phyloP scores from a whole-genome alignment of 2,888 invertebrate species.

The Drosophila trichaetosa region DNA sequence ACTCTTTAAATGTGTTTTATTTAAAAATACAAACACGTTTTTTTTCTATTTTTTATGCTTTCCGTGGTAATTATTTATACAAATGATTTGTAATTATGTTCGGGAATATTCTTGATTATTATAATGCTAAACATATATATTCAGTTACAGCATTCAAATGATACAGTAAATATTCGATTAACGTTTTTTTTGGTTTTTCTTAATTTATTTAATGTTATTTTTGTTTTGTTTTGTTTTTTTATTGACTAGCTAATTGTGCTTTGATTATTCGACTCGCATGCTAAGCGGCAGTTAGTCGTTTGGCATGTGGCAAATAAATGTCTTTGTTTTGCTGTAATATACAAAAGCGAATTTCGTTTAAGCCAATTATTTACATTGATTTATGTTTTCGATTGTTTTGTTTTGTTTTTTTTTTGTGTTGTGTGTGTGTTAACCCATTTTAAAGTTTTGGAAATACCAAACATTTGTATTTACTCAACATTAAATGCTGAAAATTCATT shows the following conservation, averaged over 20 bases:
- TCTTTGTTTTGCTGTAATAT: slow-evolving; percentile 32
- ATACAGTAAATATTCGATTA: not conserved
- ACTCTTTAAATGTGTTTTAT: not conserved
- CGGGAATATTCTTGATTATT: not conserved
- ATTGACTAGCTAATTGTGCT: slow-evolving; percentile 16
- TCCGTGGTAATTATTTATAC: not conserved
- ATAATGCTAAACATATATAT: not conserved
- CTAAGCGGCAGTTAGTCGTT: slow-evolving; percentile 44
- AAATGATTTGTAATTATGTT: not conserved
- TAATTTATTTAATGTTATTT: slow-evolving; percentile 8
- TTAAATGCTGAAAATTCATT: slow-evolving; percentile 59
- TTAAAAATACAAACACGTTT: not conserved
- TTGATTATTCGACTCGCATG: slow-evolving; percentile 53
- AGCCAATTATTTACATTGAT: slow-evolving; percentile 46
- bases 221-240: not conserved
- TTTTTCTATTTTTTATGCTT: not conserved
- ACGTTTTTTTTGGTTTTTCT: not conserved
- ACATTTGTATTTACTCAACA: slow-evolving; percentile 62
- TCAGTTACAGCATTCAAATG: not conserved
- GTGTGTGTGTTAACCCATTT: slow-evolving; percentile 56
- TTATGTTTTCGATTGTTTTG: slow-evolving; percentile 47
- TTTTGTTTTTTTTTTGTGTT: not conserved
- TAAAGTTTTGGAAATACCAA: slow-evolving; percentile 54
- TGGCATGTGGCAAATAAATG: slow-evolving; percentile 35
- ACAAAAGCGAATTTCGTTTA: slow-evolving; percentile 8